A percentile compares a stretch with the other conserved stretches of the same genome.
Conservation (phyloP, 2,113 vertebrate species). For the Cacatua alba region DNA sequence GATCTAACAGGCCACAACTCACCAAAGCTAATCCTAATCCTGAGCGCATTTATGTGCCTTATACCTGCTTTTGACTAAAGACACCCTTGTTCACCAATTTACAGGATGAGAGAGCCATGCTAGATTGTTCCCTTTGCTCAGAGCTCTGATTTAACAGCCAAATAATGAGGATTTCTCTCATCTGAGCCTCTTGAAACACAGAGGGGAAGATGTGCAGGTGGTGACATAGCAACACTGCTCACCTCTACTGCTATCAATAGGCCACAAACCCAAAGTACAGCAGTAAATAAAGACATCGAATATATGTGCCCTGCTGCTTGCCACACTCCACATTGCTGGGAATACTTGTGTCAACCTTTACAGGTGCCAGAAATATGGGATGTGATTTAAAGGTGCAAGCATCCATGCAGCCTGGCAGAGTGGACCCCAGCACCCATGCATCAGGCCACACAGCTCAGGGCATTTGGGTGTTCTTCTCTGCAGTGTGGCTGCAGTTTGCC, state of each 20-base stretch:
- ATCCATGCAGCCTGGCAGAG: neutral
- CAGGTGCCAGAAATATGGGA: fast-evolving
- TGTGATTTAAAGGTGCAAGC: fast-evolving
- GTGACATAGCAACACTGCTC: neutral
- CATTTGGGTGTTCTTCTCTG: fast-evolving
- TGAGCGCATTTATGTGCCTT: neutral
- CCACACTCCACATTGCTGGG: neutral
- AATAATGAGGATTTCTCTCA: neutral
- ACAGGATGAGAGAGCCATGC: fast-evolving
- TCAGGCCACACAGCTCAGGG: fast-evolving
- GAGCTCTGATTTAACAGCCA: neutral
- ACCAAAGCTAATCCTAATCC: neutral
- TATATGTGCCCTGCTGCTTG: no score
- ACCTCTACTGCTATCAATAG: neutral
- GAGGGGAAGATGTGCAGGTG: no score
- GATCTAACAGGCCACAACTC: neutral
- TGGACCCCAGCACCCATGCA: neutral
- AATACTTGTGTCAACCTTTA: neutral
- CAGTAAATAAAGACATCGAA: no score
- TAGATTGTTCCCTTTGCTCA: neutral
- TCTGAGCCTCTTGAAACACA: neutral
- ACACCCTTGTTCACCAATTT: neutral
- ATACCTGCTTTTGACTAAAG: neutral
- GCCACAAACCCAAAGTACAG: neutral
- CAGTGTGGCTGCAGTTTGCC: neutral